Conservation (phyloP, 2,888 invertebrate species). For the Noctua janthina region DNA sequence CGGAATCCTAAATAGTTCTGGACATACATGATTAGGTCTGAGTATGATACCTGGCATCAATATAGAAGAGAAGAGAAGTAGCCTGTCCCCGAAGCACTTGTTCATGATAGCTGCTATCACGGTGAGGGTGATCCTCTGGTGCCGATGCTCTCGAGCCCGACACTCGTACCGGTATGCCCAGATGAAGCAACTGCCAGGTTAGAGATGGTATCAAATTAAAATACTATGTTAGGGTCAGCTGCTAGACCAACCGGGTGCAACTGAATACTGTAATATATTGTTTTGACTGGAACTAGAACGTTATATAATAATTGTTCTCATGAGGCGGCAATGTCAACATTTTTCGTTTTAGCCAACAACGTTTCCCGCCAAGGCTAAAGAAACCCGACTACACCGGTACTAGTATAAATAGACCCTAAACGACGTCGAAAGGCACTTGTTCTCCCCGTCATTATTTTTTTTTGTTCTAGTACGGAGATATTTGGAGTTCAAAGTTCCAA, state of each 20-base stretch:
- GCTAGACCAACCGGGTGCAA: not conserved
- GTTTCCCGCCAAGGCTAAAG: not conserved
- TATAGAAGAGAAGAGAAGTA: conserved; percentile 70
- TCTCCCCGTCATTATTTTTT: too few relatives aligned
- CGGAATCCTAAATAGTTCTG: too few relatives aligned
- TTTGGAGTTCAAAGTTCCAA: too few relatives aligned
- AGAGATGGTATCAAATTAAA: not conserved
- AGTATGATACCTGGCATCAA: conserved; percentile 80
- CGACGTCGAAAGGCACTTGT: too few relatives aligned
- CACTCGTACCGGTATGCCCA: conserved; percentile 86
- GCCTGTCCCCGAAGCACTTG: conserved; percentile 74
- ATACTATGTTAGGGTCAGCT: not conserved
- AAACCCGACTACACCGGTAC: too few relatives aligned
- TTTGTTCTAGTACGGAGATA: too few relatives aligned
- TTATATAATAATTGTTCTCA: not conserved
- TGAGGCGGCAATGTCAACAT: not conserved
- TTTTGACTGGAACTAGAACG: not conserved
- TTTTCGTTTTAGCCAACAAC: not conserved
- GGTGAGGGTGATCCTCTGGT: conserved; percentile 79
- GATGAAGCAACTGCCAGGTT: conserved; percentile 78
- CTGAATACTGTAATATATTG: not conserved
- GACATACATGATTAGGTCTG: not conserved
- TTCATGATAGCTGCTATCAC: conserved; percentile 74
- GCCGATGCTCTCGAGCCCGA: conserved; percentile 77
- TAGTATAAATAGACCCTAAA: not conserved